Evolutionary conservation across 1,140 invertebrate genomes (phyloP).

Genomic region (Mycetomoellerius zeteki): DNA sequence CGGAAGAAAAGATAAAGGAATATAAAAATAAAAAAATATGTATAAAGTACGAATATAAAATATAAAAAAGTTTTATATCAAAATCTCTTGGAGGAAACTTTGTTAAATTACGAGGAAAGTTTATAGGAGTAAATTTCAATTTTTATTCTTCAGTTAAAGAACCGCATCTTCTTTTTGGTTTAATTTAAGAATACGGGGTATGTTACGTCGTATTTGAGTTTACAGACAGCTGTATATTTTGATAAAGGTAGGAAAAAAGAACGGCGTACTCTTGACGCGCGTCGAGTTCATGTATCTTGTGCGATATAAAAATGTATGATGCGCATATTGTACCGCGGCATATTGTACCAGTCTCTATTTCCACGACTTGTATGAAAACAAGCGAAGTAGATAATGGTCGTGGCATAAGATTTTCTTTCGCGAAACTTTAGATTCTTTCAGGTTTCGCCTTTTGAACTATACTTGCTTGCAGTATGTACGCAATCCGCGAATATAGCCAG

Average conservation of each 20-base stretch:
- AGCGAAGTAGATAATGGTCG: conserved; percentile 40
- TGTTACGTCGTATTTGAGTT: conserved; percentile 19
- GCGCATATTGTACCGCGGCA: conserved; percentile 12
- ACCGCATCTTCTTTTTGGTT: background rate
- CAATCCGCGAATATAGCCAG: background rate
- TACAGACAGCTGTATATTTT: conserved; percentile 40
- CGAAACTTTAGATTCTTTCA: conserved; percentile 49
- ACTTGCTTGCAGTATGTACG: conserved; percentile 3
- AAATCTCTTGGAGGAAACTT: background rate
- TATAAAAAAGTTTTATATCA: background rate
- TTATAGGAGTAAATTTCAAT: conserved; percentile 35
- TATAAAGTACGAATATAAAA: background rate
- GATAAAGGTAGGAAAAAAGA: conserved; percentile 29
- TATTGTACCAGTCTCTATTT: conserved; percentile 29
- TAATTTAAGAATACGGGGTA: conserved; percentile 12
- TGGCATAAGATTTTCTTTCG: conserved; percentile 43
- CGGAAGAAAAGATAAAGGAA: background rate
- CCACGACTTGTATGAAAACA: conserved; percentile 23
- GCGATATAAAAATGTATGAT: conserved; percentile 42
- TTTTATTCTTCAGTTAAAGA: conserved; percentile 5
- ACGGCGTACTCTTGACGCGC: background rate
- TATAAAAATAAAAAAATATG: background rate
- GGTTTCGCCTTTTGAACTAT: conserved; percentile 37
- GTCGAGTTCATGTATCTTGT: conserved; percentile 15
- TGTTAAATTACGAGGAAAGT: conserved; percentile 28